Conservation (phyloP, 2,797 vertebrate species). For the Margarornis squamiger region DNA sequence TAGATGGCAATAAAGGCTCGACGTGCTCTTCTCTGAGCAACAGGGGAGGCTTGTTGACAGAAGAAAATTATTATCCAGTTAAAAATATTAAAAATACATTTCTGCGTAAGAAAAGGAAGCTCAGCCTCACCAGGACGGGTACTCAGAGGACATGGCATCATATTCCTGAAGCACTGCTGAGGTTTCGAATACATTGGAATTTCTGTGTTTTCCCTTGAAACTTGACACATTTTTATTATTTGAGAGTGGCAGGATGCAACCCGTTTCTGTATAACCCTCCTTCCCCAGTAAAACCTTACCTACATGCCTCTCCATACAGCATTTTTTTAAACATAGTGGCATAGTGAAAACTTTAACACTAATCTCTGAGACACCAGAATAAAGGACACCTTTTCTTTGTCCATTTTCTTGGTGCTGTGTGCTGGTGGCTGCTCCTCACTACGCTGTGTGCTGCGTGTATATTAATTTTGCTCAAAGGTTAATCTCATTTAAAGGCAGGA, state of each 20-base stretch:
- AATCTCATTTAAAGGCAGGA: neutral
- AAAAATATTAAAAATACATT: neutral
- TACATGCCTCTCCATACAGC: neutral
- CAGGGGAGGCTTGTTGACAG: accelerated
- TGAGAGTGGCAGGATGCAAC: neutral
- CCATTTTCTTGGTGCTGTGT: neutral
- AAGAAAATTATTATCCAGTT: neutral
- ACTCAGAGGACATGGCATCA: neutral
- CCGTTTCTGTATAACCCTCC: neutral
- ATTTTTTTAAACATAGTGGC: neutral
- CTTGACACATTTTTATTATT: neutral
- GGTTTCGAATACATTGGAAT: neutral
- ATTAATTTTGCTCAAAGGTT: slow-evolving; percentile 1
- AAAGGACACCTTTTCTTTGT: neutral
- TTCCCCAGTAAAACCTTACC: neutral
- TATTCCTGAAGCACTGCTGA: neutral
- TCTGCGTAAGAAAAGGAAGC: neutral
- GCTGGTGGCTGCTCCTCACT: neutral
- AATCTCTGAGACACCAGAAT: neutral
- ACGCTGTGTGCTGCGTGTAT: neutral
- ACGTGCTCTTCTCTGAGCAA: accelerated
- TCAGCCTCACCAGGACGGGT: neutral
- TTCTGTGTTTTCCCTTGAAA: neutral
- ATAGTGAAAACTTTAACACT: neutral
- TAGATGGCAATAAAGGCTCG: slow-evolving; percentile 24